Conservation (phyloP, 2,113 vertebrate species). For the Pundamilia nyererei region DNA sequence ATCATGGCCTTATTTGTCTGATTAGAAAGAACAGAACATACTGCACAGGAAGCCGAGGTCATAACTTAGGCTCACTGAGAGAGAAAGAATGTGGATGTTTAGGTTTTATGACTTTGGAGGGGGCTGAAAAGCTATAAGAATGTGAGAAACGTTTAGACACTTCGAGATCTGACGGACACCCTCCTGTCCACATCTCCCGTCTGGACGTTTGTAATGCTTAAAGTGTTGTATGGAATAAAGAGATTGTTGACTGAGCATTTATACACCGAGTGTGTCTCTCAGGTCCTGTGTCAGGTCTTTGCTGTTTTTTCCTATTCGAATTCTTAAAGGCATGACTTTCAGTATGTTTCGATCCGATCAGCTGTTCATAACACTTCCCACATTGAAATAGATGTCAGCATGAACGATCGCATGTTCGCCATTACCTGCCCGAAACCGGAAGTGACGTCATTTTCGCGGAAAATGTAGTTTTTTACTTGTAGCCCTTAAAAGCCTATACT, state of each 20-base stretch:
- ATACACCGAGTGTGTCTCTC: too few species aligned
- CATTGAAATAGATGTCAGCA: too few species aligned
- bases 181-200: background rate
- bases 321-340: too few species aligned
- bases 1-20: background rate
- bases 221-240: background rate
- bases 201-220: background rate
- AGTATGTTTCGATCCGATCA: too few species aligned
- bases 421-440: too few species aligned
- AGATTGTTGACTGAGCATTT: background rate
- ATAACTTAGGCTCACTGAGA: background rate
- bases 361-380: too few species aligned
- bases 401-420: too few species aligned
- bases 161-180: background rate
- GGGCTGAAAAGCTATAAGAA: background rate
- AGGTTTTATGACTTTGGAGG: background rate
- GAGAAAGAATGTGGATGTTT: background rate
- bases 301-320: too few species aligned
- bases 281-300: too few species aligned
- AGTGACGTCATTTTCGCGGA: too few species aligned
- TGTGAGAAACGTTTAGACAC: background rate
- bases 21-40: background rate
- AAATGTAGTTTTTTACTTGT: too few species aligned
- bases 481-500: too few species aligned
- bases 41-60: background rate